Evolutionary conservation across 2,113 vertebrate species (phyloP).

Genomic region (Candoia aspera): DNA sequence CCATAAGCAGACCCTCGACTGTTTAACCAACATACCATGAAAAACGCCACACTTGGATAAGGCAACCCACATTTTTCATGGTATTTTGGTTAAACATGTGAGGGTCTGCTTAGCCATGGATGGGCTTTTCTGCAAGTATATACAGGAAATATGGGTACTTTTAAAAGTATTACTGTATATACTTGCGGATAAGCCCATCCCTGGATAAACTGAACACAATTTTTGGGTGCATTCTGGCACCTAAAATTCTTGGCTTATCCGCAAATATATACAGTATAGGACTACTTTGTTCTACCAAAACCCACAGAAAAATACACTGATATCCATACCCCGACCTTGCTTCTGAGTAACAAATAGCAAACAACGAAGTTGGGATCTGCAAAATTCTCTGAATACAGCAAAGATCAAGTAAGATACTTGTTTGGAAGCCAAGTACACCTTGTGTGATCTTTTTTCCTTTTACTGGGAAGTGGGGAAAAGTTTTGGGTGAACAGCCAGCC

Average conservation of each 20-base stretch:
- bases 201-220: not conserved
- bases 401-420: too few relatives aligned
- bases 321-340: not conserved
- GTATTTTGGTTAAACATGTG: not conserved
- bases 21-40: not conserved
- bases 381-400: too few relatives aligned
- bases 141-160: not conserved
- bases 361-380: too few relatives aligned
- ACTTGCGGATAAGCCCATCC: not conserved
- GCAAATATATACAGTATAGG: not conserved
- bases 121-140: not conserved
- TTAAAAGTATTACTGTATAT: not conserved
- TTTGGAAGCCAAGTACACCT: not conserved
- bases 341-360: not conserved
- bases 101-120: not conserved
- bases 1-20: not conserved
- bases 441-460: too few relatives aligned
- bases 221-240: not conserved
- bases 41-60: not conserved
- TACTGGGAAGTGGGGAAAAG: too few relatives aligned
- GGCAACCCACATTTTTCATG: not conserved
- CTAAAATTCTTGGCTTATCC: not conserved
- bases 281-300: not conserved
- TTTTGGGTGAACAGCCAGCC: too few relatives aligned
- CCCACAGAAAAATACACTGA: not conserved